Conservation (phyloP, 2,113 vertebrate genomes). For the Platichthys stellatus region DNA sequence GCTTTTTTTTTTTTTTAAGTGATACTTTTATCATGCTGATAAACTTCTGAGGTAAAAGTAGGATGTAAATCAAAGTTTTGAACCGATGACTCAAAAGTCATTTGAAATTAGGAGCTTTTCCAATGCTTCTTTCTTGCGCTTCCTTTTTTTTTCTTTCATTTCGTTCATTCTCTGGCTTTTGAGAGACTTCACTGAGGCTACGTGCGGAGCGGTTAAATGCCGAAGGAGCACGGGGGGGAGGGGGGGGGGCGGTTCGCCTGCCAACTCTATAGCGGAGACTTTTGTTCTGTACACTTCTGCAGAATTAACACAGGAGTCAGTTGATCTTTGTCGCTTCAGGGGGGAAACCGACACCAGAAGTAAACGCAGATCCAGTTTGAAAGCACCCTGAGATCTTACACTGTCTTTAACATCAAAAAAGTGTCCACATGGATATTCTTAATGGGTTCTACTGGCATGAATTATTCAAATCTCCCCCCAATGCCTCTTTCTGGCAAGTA, state of each 20-base stretch:
- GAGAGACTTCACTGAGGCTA: constrained; percentile 37
- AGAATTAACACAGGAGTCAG: constrained; percentile 68
- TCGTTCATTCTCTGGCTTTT: constrained; percentile 41
- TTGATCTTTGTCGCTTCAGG: constrained; percentile 81
- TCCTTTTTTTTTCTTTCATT: constrained; percentile 18
- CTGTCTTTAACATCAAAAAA: constrained; percentile 80
- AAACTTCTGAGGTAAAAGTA: constrained; percentile 58
- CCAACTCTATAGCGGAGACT: constrained; percentile 35
- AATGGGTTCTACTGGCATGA: constrained; percentile 77
- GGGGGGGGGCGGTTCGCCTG: not conserved
- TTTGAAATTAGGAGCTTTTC: constrained; percentile 42
- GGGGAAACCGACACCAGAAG: constrained; percentile 67
- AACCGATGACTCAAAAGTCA: constrained; percentile 53
- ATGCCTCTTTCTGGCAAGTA: constrained; percentile 57
- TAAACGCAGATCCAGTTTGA: constrained; percentile 68
- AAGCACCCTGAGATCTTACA: constrained; percentile 75
- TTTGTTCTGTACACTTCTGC: constrained; percentile 61
- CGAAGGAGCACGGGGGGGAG: constrained; percentile 4
- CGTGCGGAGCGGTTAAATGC: constrained; percentile 25
- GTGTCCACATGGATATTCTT: constrained; percentile 77
- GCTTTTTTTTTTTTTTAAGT: constrained; percentile 23
- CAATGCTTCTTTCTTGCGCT: not conserved
- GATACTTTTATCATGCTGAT: constrained; percentile 48
- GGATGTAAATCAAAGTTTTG: constrained; percentile 57
- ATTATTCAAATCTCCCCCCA: constrained; percentile 75